Evolutionary conservation across 2,113 vertebrate genomes (phyloP).

Genomic region (Pangasianodon hypophthalmus): DNA sequence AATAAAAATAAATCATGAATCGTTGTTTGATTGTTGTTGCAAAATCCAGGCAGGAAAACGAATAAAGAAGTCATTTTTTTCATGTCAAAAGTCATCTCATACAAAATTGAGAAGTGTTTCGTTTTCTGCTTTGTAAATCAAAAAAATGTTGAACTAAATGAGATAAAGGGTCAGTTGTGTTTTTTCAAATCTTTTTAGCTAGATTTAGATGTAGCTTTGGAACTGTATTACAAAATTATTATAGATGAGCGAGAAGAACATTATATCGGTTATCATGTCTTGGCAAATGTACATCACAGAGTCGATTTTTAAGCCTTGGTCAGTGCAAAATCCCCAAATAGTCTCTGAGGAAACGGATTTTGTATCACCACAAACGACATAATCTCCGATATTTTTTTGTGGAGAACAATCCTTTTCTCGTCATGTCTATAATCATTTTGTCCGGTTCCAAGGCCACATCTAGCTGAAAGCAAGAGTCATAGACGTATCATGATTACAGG

Average conservation of each 20-base stretch:
- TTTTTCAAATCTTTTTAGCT: background rate
- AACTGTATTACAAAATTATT: too few species aligned
- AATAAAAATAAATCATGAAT: background rate
- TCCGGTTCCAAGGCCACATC: background rate
- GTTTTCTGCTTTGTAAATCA: too few species aligned
- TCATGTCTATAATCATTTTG: background rate
- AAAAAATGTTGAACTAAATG: too few species aligned
- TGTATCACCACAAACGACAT: background rate
- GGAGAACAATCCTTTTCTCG: background rate
- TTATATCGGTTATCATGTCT: background rate
- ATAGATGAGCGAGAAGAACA: background rate
- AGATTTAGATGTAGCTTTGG: background rate
- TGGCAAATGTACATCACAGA: too few species aligned
- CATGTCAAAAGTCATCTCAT: too few species aligned
- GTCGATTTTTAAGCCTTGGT: too few species aligned
- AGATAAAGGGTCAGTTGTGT: too few species aligned
- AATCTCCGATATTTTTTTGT: background rate
- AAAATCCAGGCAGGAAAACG: background rate
- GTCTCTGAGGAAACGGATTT: background rate
- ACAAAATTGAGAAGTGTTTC: too few species aligned
- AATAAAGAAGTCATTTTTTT: background rate
- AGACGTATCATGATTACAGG: background rate
- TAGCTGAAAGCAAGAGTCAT: background rate
- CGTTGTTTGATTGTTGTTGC: background rate
- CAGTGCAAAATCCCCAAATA: background rate